Evolutionary conservation across 2,888 invertebrate species (phyloP).

Genomic region (Archips xylosteana): DNA sequence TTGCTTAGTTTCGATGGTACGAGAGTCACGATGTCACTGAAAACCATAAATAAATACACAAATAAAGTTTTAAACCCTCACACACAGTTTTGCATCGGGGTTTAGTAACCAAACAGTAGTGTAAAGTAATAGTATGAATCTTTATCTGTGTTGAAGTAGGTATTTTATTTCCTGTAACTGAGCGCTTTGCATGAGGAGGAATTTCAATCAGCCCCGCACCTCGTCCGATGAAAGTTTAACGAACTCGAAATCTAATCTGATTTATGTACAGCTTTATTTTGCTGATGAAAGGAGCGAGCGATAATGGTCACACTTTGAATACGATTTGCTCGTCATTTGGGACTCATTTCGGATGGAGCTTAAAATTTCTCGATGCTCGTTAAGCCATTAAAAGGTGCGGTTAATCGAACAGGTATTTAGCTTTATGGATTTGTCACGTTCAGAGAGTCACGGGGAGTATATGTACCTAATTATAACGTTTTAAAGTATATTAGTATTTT

Average conservation of each 20-base stretch:
- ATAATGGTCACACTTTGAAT: conserved; percentile 32
- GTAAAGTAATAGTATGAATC: too few relatives aligned
- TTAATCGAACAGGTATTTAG: conserved; percentile 2
- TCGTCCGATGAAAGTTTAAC: conserved; percentile 68
- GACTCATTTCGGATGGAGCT: conserved; percentile 4
- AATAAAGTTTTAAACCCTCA: too few relatives aligned
- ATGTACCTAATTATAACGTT: neutral
- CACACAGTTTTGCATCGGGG: too few relatives aligned
- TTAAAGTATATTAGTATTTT: too few relatives aligned
- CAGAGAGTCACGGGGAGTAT: neutral
- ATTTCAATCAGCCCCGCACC: conserved; percentile 63
- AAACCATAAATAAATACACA: too few relatives aligned
- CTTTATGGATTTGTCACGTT: neutral
- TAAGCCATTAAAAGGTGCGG: conserved; percentile 8
- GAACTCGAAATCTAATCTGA: conserved; percentile 72
- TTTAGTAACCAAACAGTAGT: too few relatives aligned
- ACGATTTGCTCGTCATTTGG: conserved; percentile 25
- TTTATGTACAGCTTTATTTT: conserved; percentile 62
- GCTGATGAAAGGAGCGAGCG: conserved; percentile 42
- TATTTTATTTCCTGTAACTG: neutral
- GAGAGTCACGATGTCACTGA: too few relatives aligned
- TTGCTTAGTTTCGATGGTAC: too few relatives aligned
- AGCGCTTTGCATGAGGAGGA: conserved; percentile 51
- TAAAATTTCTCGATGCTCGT: neutral
- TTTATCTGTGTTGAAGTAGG: neutral